A percentile compares a stretch with the other conserved stretches of the same genome.
phyloP scores from a whole-genome alignment of 2,797 vertebrate species.

The Lycodopsis pacificus region DNA sequence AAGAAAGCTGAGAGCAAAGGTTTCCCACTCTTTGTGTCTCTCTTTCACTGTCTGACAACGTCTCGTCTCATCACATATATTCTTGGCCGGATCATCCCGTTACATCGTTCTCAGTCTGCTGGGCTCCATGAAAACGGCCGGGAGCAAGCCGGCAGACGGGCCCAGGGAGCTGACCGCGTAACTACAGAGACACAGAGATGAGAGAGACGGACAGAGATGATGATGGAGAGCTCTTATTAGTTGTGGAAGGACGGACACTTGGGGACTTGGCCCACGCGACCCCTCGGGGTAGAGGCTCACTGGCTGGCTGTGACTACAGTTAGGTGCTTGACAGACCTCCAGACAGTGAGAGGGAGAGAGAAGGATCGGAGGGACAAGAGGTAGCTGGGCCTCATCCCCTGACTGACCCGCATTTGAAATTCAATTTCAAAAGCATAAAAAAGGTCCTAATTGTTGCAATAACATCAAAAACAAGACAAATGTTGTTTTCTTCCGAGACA shows the following conservation, averaged over 20 bases:
- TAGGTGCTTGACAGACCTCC: constrained; percentile 71
- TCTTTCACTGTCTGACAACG: constrained; percentile 51
- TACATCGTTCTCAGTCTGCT: constrained; percentile 64
- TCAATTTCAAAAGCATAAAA: constrained; percentile 40
- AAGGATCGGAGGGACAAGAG: constrained; percentile 26
- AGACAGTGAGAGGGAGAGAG: constrained; percentile 38
- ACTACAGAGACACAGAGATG: constrained; percentile 65
- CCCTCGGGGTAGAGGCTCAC: constrained; percentile 64
- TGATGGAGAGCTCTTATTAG: constrained; percentile 84
- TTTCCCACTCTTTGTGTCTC: constrained; percentile 47
- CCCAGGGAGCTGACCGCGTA: constrained; percentile 56
- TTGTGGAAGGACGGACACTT: constrained; percentile 79
- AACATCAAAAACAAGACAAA: constrained; percentile 39
- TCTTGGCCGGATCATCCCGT: constrained; percentile 57
- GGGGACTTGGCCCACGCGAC: constrained; percentile 62
- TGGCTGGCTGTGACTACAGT: constrained; percentile 77
- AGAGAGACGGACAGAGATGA: constrained; percentile 72
- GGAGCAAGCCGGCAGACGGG: constrained; percentile 52
- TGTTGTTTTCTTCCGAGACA: constrained; percentile 25
- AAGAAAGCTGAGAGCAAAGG: constrained; percentile 54
- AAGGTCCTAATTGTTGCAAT: constrained; percentile 30
- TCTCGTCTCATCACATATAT: constrained; percentile 68
- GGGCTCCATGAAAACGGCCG: constrained; percentile 63
- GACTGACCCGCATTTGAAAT: constrained; percentile 38
- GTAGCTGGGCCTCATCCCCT: constrained; percentile 33